Percentiles rank a stretch among this genome's conserved stretches.
Conservation (phyloP, 2,113 vertebrate genomes). For the Phalacrocorax pelagicus region DNA sequence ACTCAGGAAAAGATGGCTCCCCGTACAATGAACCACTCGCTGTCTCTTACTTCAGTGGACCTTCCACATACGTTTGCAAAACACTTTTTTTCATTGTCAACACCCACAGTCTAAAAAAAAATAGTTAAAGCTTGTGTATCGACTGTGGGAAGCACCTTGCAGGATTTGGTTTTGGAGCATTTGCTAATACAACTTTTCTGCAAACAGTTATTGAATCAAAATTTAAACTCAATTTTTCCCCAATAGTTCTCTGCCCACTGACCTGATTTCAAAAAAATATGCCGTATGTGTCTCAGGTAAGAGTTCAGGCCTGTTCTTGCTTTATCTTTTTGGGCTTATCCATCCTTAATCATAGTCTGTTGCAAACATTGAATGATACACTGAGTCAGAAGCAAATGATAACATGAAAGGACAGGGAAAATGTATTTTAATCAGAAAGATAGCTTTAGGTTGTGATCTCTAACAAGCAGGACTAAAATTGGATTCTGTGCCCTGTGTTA, state of each 20-base stretch:
- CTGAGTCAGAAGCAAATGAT: slow-evolving; percentile 41
- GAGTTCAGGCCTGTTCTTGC: slow-evolving; percentile 33
- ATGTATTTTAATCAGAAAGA: background rate
- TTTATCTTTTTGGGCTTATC: slow-evolving; percentile 23
- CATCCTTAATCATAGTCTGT: background rate
- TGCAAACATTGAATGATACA: background rate
- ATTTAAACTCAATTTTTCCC: background rate
- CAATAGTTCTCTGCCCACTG: slow-evolving; percentile 30
- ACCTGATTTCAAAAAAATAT: background rate
- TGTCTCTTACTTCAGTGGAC: background rate
- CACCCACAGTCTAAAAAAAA: background rate
- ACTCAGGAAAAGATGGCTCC: background rate
- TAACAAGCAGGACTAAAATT: background rate
- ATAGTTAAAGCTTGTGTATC: background rate
- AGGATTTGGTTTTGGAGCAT: background rate
- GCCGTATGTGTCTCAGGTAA: background rate
- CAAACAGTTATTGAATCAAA: background rate
- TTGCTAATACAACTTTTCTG: background rate
- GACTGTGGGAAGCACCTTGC: background rate
- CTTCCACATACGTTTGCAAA: background rate
- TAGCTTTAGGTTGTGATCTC: background rate
- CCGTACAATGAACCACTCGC: background rate
- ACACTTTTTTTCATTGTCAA: background rate
- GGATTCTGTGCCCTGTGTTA: background rate
- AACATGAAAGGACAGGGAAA: slow-evolving; percentile 21